Percentiles rank a stretch among this genome's conserved stretches.
Evolutionary conservation across 2,113 vertebrate species (phyloP).

Genomic region (Loxodonta africana): DNA sequence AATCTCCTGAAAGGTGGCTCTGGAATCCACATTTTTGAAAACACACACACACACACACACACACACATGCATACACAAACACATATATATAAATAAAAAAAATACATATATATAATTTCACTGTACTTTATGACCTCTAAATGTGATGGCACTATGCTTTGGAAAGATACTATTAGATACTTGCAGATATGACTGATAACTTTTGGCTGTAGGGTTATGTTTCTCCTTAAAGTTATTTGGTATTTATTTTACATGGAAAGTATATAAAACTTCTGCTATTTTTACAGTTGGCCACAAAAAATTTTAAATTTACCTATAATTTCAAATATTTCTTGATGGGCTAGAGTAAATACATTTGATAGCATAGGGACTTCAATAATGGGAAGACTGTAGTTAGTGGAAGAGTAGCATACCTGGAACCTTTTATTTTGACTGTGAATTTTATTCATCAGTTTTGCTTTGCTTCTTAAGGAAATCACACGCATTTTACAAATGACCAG

Average conservation of each 20-base stretch:
- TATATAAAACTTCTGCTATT: neutral
- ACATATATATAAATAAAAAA: too few species aligned
- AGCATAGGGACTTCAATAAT: neutral
- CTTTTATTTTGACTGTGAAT: neutral
- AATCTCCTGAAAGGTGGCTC: neutral
- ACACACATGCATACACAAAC: too few species aligned
- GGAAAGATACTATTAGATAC: neutral
- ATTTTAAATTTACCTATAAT: neutral
- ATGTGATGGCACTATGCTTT: neutral
- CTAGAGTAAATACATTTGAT: neutral
- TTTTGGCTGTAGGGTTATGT: neutral
- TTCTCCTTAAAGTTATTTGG: neutral
- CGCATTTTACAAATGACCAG: neutral
- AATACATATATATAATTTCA: neutral
- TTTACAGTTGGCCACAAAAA: neutral
- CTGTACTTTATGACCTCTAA: neutral
- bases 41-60: neutral
- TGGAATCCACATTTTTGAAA: neutral
- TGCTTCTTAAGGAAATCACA: neutral
- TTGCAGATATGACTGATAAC: neutral
- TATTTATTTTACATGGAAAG: neutral
- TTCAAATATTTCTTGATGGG: neutral
- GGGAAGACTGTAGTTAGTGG: neutral
- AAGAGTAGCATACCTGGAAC: neutral
- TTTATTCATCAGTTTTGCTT: neutral